Evolutionary conservation across 2,888 invertebrate genomes (phyloP), one percentile per base, ranked within the genome.

Genomic region (Trissoscelio sp.): DNA sequence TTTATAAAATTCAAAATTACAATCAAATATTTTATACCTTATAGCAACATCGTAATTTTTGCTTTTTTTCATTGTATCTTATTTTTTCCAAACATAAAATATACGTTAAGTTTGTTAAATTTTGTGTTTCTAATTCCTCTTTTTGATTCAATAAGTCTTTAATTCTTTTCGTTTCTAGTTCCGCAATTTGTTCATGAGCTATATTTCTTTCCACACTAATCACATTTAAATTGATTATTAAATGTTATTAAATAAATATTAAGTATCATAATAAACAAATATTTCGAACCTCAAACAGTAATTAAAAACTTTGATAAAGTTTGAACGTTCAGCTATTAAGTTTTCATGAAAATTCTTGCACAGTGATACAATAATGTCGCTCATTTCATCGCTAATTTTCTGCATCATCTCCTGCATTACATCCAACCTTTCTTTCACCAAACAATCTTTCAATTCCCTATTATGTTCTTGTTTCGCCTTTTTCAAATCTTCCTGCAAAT

Each of bases 251-350:
- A 42, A 42, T 2, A 16, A 42, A 39, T 39, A 3, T 39, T 2
- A 11, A 11, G 5, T 39, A 22, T 12, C 11, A 46, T 11, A 46
- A 51, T 18, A 18, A 4, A 55, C 5, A 34, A 18, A 6, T 11
- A 22, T 34, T 53, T 3, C 37, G 14, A 84, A 89, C 89, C 88
- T 89, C 60, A 88, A 83, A 24, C 88, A 88, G 42, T 84, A 82
- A 82, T 89, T 89, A 31, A 89, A 88, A 77, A 89, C 87, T 24
- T 86, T 85, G 11, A 89, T 86, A 79, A 89, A 87, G n/a, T 83
- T 86, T 14, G 87, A 79, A 24, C 80, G 85, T 67, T 87, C 83
- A 4, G 83, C 83, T 2, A 66, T 80, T 46, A 83, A 67, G 9
- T 77, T 72, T 51, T 84, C 72, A 6, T 88, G 84, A 66, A 88